Evolutionary conservation across 2,113 vertebrate species (phyloP).

Genomic region (Camelus bactrianus): DNA sequence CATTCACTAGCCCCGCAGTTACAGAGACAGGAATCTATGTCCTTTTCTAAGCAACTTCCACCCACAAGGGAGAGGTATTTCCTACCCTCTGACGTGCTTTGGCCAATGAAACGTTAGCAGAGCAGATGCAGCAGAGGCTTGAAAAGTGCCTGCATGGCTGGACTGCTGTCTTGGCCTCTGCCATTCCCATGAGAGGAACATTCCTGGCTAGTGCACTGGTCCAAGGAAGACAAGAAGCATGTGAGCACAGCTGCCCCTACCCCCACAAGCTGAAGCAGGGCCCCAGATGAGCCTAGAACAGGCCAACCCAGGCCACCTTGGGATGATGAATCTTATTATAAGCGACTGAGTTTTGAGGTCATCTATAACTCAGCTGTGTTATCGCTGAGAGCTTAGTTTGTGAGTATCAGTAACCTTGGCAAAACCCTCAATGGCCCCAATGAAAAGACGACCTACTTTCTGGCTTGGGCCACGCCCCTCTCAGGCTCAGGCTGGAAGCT

Average conservation of each 20-base stretch:
- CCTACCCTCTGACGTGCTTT: neutral
- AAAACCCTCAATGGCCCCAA: neutral
- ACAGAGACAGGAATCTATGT: accelerated
- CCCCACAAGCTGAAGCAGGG: neutral
- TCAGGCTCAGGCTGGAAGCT: neutral
- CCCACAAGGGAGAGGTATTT: accelerated
- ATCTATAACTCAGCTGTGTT: neutral
- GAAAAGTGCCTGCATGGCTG: neutral
- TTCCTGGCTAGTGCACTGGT: neutral
- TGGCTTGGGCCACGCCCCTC: neutral
- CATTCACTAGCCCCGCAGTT: neutral
- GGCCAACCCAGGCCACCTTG: neutral
- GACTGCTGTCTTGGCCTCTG: neutral
- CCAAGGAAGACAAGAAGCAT: neutral
- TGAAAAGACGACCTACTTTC: slow-evolving; percentile 34
- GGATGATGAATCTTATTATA: accelerated
- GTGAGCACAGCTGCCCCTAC: neutral
- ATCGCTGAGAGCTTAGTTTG: neutral
- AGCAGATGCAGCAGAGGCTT: neutral
- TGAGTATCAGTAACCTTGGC: neutral
- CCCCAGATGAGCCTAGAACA: neutral
- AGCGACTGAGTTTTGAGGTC: neutral
- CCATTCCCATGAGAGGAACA: neutral
- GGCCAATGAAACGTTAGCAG: neutral
- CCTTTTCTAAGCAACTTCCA: too few species aligned